Percentiles rank a stretch among this genome's conserved stretches.
phyloP scores from a whole-genome alignment of 2,888 invertebrate genomes.

The Agonum fuliginosum region DNA sequence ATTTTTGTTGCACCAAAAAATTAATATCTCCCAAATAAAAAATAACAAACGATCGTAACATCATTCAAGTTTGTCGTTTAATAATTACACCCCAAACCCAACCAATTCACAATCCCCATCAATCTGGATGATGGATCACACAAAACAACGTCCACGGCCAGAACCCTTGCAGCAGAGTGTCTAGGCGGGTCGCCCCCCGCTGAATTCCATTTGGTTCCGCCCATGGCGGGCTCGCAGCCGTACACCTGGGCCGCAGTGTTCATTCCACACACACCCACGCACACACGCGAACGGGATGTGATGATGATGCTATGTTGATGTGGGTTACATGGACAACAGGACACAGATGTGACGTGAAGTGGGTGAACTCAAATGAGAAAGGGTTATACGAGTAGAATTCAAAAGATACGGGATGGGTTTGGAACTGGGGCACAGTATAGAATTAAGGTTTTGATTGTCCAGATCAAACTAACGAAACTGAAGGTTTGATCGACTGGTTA shows the following conservation, averaged over 20 bases:
- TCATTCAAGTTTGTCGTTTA: constrained; percentile 17
- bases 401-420: too few relatives aligned
- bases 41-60: constrained; percentile 1
- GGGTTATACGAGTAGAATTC: too few relatives aligned
- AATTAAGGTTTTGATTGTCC: too few relatives aligned
- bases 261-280: constrained; percentile 58
- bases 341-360: too few relatives aligned
- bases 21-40: too few relatives aligned
- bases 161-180: neutral
- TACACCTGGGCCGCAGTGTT: constrained; percentile 57
- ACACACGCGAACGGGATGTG: constrained; percentile 32
- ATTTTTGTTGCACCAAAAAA: too few relatives aligned
- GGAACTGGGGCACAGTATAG: too few relatives aligned
- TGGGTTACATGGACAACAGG: constrained; percentile 45
- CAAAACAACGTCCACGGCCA: neutral
- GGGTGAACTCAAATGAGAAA: too few relatives aligned
- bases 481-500: too few relatives aligned
- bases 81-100: constrained; percentile 2
- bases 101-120: neutral
- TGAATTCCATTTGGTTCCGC: constrained; percentile 49
- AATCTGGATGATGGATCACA: constrained; percentile 28
- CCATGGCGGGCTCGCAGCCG: constrained; percentile 50
- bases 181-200: constrained; percentile 41
- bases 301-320: too few relatives aligned
- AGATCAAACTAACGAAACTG: too few relatives aligned